These are phyloP conservation scores for Gopherus flavomarginatus DNA, from an alignment of 2,113 vertebrate genomes.

Conservation along the genomic window DNA sequence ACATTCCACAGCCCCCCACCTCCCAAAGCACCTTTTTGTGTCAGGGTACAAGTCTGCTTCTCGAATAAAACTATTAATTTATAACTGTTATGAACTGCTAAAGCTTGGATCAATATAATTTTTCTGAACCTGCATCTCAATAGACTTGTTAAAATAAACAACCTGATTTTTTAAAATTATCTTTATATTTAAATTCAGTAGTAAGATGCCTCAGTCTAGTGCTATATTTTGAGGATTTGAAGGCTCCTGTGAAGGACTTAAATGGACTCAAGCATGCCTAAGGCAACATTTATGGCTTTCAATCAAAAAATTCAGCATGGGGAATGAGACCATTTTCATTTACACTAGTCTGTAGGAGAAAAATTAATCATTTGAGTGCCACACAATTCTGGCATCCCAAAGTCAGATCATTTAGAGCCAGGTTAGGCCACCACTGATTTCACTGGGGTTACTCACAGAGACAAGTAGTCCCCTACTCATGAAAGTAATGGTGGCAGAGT, in stretches of 20 bases:
- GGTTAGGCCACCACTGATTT: not conserved
- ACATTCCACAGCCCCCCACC: not conserved
- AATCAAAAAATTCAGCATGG: constrained; percentile 39
- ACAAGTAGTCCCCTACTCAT: not conserved
- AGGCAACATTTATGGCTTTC: constrained; percentile 54
- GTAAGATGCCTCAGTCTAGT: not conserved
- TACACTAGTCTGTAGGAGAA: constrained; percentile 45
- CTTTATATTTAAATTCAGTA: constrained; percentile 36
- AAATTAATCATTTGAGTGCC: not conserved
- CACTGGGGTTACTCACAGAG: fast-evolving
- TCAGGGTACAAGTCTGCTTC: not conserved
- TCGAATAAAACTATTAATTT: constrained; percentile 35
- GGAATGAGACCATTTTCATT: constrained; percentile 31
- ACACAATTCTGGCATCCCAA: not conserved
- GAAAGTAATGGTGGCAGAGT: not conserved
- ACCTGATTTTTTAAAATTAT: not conserved
- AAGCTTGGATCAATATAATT: not conserved
- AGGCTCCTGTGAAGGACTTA: constrained; percentile 34
- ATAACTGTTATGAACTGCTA: not conserved
- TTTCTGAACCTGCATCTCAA: not conserved
- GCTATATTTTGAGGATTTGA: constrained; percentile 38
- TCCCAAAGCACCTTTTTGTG: not conserved
- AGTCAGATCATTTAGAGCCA: not conserved
- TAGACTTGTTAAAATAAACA: constrained; percentile 17
- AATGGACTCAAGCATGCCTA: constrained; percentile 39